phyloP scores from a whole-genome alignment of 2,797 vertebrate species.

The Helarctos malayanus region DNA sequence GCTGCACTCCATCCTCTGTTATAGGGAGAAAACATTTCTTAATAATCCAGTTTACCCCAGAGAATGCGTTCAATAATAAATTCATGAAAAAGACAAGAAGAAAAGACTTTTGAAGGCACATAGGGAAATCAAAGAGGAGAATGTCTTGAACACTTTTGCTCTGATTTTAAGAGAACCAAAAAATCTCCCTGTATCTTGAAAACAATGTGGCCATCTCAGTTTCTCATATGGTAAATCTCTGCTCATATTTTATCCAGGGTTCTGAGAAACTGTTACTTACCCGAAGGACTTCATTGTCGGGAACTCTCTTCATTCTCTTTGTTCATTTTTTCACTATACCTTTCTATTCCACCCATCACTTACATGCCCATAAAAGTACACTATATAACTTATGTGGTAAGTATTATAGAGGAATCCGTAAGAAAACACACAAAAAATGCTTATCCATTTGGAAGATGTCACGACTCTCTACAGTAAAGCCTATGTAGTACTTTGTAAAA shows the following conservation, averaged over 20 bases:
- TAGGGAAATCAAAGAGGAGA: not conserved
- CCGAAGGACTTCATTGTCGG: not conserved
- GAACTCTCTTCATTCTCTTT: not conserved
- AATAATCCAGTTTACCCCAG: not conserved
- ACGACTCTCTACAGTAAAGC: not conserved
- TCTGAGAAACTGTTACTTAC: not conserved
- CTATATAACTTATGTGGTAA: not conserved
- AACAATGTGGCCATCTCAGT: not conserved
- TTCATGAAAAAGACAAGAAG: not conserved
- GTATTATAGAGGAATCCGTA: not conserved
- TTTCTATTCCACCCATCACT: not conserved
- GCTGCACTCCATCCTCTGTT: not conserved
- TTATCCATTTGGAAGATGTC: not conserved
- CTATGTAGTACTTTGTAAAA: not conserved
- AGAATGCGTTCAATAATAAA: not conserved
- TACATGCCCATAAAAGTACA: not conserved
- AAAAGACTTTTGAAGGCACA: not conserved
- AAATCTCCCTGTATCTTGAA: not conserved
- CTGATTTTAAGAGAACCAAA: not conserved
- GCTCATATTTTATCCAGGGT: not conserved
- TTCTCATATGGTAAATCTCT: not conserved
- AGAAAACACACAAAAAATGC: not conserved
- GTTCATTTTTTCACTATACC: not conserved
- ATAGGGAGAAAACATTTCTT: not conserved
- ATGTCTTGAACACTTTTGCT: not conserved